phyloP scores from a whole-genome alignment of 2,113 vertebrate genomes.

The Oreotragus oreotragus region DNA sequence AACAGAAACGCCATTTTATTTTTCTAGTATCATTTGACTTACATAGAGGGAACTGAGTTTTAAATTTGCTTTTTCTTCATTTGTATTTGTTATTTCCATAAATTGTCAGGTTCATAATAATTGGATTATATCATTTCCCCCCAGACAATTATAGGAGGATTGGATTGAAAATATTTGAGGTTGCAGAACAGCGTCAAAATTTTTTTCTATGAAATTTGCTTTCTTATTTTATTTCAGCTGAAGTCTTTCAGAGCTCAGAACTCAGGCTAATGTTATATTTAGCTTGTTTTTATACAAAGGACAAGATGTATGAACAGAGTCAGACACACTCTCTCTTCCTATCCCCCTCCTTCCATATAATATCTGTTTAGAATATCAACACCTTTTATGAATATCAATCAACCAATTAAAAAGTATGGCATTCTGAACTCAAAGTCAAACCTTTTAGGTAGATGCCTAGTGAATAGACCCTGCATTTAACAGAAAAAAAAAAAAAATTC shows the following conservation, averaged over 20 bases:
- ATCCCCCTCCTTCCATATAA: not conserved
- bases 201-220: not conserved
- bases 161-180: not conserved
- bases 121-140: not conserved
- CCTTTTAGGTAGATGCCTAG: not conserved
- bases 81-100: not conserved
- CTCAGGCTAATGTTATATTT: not conserved
- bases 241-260: not conserved
- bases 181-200: not conserved
- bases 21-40: not conserved
- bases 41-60: not conserved
- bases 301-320: not conserved
- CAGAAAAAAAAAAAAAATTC: conserved; percentile 41
- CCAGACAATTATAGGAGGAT: not conserved
- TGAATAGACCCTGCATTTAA: not conserved
- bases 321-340: not conserved
- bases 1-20: not conserved
- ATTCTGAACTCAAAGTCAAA: not conserved
- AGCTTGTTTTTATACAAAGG: not conserved
- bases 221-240: not conserved
- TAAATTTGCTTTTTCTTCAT: not conserved
- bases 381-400: not conserved
- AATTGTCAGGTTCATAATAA: not conserved
- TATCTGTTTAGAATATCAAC: not conserved
- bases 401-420: not conserved